A percentile compares a stretch with the other conserved stretches of the same genome.
Evolutionary conservation across 2,888 invertebrate species (phyloP).

Genomic region (Rhagophthalmus giganteus): DNA sequence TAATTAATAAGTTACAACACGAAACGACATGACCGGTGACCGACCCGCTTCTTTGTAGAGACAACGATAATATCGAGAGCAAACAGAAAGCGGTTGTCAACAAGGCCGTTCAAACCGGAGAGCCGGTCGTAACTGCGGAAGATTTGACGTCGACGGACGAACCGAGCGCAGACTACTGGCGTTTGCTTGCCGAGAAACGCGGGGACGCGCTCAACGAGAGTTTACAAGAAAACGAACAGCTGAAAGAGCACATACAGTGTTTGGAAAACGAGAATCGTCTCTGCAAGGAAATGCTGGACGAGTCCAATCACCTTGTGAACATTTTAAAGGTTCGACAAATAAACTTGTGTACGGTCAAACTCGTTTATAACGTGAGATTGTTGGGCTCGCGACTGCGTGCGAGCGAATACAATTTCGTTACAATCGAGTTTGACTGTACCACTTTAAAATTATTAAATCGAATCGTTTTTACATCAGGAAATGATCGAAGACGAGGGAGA

Average conservation of each 20-base stretch:
- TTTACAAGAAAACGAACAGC: conserved; percentile 69
- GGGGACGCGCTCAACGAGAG: conserved; percentile 72
- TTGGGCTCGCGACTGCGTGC: too few relatives aligned
- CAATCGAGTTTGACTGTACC: too few relatives aligned
- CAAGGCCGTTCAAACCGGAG: conserved; percentile 66
- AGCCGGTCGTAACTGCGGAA: conserved; percentile 62
- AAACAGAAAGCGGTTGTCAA: conserved; percentile 58
- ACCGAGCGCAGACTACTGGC: conserved; percentile 77
- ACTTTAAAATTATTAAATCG: too few relatives aligned
- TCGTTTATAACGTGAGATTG: too few relatives aligned
- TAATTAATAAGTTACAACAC: too few relatives aligned
- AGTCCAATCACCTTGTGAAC: conserved; percentile 74
- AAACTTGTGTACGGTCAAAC: too few relatives aligned
- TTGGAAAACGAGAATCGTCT: conserved; percentile 65
- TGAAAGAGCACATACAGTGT: conserved; percentile 57
- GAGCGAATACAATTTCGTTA: too few relatives aligned
- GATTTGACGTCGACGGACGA: conserved; percentile 67
- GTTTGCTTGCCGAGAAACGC: conserved; percentile 73
- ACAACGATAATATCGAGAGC: conserved; percentile 52
- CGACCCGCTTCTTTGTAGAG: too few relatives aligned
- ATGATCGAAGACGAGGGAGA: too few relatives aligned
- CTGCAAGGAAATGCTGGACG: conserved; percentile 73
- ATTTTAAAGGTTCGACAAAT: conserved; percentile 71
- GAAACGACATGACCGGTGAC: too few relatives aligned
- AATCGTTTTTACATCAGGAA: too few relatives aligned